Conservation (phyloP, 2,888 invertebrate species). For the Scaptomyza caliginosa region DNA sequence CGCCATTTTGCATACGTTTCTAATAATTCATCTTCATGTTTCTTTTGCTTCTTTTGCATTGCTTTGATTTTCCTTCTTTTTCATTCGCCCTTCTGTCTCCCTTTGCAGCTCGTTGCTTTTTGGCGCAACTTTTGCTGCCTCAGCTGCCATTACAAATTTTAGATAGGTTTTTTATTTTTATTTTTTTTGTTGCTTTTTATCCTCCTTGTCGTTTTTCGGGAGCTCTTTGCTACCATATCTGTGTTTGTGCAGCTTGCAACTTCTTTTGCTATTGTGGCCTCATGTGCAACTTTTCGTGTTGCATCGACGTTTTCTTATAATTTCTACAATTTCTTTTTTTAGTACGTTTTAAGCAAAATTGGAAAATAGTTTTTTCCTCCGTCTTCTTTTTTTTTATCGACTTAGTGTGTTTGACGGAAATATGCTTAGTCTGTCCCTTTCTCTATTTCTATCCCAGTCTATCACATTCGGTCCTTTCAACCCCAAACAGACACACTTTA, state of each 20-base stretch:
- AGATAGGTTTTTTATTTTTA: conserved; percentile 13
- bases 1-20: conserved; percentile 72
- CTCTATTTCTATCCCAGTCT: conserved; percentile 4
- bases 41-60: conserved; percentile 11
- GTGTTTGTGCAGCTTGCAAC: conserved; percentile 64
- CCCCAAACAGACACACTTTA: conserved; percentile 4
- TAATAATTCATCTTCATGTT: conserved; percentile 70
- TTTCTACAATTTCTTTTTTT: background rate
- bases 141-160: conserved; percentile 70
- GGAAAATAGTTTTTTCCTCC: conserved; percentile 65
- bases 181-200: background rate
- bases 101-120: conserved; percentile 7
- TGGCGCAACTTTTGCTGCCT: conserved; percentile 67
- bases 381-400: conserved; percentile 62
- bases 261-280: conserved; percentile 20
- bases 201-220: background rate
- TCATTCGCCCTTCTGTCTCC: conserved; percentile 3
- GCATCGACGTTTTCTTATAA: conserved; percentile 10
- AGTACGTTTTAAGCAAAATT: conserved; percentile 42
- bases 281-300: conserved; percentile 40
- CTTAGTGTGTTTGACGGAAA: conserved; percentile 67
- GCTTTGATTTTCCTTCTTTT: conserved; percentile 13
- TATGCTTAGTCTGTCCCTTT: conserved; percentile 52
- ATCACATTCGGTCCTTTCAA: background rate
- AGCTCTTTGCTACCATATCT: conserved; percentile 39